Percentiles rank a stretch among this genome's conserved stretches.
Conservation (phyloP, 1,140 invertebrate genomes). For the Nasonia giraulti region DNA sequence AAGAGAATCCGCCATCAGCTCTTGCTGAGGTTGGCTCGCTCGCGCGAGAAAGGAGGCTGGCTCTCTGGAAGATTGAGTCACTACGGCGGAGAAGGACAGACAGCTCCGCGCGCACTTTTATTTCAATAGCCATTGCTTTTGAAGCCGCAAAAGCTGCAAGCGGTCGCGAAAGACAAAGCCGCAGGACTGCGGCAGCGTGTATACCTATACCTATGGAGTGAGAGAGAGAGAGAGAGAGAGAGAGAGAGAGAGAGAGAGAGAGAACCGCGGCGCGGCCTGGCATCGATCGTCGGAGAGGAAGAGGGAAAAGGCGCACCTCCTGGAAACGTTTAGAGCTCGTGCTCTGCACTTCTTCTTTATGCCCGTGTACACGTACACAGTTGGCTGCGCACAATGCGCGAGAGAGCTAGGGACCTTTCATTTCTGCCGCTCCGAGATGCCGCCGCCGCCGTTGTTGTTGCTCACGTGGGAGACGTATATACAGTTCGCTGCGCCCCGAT, state of each 20-base stretch:
- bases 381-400: not conserved
- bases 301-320: constrained; percentile 43
- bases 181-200: not conserved
- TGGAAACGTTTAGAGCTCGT: constrained; percentile 51
- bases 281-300: constrained; percentile 3
- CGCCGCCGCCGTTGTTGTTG: not conserved
- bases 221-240: not conserved
- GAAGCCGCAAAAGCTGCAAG: constrained; percentile 33
- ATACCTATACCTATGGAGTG: not conserved
- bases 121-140: constrained; percentile 62
- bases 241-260: too few relatives aligned
- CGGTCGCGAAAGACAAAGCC: constrained; percentile 56
- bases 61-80: constrained; percentile 65
- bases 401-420: constrained; percentile 42
- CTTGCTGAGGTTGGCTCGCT: constrained; percentile 14
- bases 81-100: constrained; percentile 54
- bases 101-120: constrained; percentile 56
- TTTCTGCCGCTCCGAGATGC: constrained; percentile 33
- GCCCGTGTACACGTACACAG: constrained; percentile 9
- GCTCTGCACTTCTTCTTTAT: constrained; percentile 39
- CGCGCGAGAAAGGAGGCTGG: constrained; percentile 45
- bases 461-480: constrained; percentile 5
- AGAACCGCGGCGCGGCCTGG: not conserved
- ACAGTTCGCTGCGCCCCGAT: not conserved
- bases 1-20: constrained; percentile 11